Evolutionary conservation across 2,113 vertebrate species (phyloP).

Genomic region (Psammodynastes pulverulentus): DNA sequence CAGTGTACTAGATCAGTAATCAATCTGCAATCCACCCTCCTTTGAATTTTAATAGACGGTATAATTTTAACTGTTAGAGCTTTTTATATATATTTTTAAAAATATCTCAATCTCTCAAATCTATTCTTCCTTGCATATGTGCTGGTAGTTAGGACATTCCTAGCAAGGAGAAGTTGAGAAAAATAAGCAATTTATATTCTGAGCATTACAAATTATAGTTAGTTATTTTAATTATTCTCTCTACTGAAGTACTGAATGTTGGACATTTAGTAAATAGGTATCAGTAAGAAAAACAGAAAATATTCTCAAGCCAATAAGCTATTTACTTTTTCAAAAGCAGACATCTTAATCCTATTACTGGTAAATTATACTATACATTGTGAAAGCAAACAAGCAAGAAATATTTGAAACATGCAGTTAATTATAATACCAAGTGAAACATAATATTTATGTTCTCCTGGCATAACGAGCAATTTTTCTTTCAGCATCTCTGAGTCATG

Average conservation of each 20-base stretch:
- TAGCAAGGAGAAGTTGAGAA: slow-evolving; percentile 20
- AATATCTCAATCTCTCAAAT: neutral
- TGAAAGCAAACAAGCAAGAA: slow-evolving; percentile 70
- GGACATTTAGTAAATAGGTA: slow-evolving; percentile 64
- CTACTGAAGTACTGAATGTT: slow-evolving; percentile 43
- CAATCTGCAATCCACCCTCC: neutral
- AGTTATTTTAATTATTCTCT: slow-evolving; percentile 61
- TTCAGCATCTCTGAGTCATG: slow-evolving; percentile 65
- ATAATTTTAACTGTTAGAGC: slow-evolving; percentile 1
- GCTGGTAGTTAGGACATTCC: neutral
- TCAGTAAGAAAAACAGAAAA: slow-evolving; percentile 70
- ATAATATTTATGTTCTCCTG: slow-evolving; percentile 65
- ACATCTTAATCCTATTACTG: slow-evolving; percentile 74
- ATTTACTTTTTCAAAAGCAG: slow-evolving; percentile 66
- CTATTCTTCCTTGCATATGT: neutral
- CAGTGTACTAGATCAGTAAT: slow-evolving; percentile 10
- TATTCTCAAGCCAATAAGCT: slow-evolving; percentile 66
- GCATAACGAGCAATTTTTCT: slow-evolving; percentile 61
- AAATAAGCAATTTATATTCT: slow-evolving; percentile 47
- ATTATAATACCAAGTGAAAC: slow-evolving; percentile 74
- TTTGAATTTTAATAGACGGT: slow-evolving; percentile 25
- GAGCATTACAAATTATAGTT: slow-evolving; percentile 54
- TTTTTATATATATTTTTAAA: slow-evolving; percentile 22
- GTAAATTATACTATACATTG: slow-evolving; percentile 75
- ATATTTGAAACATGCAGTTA: slow-evolving; percentile 73